These are phyloP conservation scores for Agrypnia vestita DNA, from an alignment of 1,140 invertebrate species.

Conservation along the genomic window DNA sequence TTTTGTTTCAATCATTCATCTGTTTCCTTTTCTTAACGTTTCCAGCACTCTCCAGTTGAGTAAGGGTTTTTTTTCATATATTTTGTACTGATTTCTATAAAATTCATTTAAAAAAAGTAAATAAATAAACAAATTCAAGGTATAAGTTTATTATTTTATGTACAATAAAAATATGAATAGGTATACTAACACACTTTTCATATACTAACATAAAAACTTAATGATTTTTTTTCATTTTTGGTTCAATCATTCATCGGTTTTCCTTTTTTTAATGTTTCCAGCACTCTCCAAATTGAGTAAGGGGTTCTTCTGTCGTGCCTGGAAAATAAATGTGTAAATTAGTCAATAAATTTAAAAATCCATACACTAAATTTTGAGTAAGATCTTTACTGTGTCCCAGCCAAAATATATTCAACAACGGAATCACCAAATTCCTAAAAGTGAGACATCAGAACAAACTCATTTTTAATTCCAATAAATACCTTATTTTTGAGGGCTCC, in stretches of 20 bases:
- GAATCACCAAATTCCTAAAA: background rate
- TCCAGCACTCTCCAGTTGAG: conserved; percentile 63
- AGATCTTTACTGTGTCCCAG: too few species aligned
- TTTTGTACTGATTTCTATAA: too few species aligned
- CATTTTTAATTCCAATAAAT: background rate
- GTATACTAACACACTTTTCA: conserved; percentile 8
- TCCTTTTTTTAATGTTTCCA: conserved; percentile 46
- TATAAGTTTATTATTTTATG: background rate
- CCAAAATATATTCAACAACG: conserved; percentile 33
- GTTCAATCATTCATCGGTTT: conserved; percentile 39
- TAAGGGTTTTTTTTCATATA: too few species aligned
- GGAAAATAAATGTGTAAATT: conserved; percentile 20
- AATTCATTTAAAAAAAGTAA: too few species aligned
- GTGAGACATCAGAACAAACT: background rate
- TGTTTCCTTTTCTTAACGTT: conserved; percentile 49
- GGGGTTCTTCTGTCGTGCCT: conserved; percentile 69
- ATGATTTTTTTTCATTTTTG: background rate
- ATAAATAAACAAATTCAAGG: too few species aligned
- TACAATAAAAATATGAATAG: conserved; percentile 1
- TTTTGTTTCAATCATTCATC: conserved; percentile 16
- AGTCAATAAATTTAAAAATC: too few species aligned
- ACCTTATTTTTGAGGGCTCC: conserved; percentile 70
- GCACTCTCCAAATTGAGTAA: conserved; percentile 64
- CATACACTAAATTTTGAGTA: too few species aligned
- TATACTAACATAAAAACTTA: background rate